Conservation (phyloP, 2,797 vertebrate species). For the Gymnopithys bicolor region DNA sequence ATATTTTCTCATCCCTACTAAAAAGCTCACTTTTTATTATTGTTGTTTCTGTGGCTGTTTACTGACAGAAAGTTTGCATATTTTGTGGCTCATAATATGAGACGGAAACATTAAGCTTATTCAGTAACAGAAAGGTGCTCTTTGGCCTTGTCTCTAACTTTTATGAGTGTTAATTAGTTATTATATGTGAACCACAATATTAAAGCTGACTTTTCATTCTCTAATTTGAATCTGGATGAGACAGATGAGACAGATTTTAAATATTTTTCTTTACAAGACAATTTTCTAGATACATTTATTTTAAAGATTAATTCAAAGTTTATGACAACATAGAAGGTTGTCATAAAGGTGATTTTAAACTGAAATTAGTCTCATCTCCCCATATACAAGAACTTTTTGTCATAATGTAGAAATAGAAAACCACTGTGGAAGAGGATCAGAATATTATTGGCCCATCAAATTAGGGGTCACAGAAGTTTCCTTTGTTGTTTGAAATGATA, state of each 20-base stretch:
- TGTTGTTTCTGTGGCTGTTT: not conserved
- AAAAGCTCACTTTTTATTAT: not conserved
- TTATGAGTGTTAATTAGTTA: not conserved
- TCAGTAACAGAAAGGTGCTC: not conserved
- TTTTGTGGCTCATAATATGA: not conserved
- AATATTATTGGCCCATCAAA: not conserved
- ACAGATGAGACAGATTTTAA: not conserved
- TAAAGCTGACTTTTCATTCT: not conserved
- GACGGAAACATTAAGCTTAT: not conserved
- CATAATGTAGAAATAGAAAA: not conserved
- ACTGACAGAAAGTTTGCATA: not conserved
- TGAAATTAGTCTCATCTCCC: not conserved
- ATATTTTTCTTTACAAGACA: not conserved
- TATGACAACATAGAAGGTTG: not conserved
- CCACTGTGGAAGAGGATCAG: not conserved
- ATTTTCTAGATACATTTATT: not conserved
- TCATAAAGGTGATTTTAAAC: not conserved
- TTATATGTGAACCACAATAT: not conserved
- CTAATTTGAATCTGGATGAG: not conserved
- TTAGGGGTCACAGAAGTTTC: not conserved
- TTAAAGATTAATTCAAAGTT: not conserved
- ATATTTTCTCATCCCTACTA: not conserved
- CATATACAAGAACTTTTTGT: not conserved
- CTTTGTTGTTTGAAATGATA: not conserved
- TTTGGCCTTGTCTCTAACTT: not conserved